Conservation (phyloP, 2,888 invertebrate species). For the Eristalis pertinax region DNA sequence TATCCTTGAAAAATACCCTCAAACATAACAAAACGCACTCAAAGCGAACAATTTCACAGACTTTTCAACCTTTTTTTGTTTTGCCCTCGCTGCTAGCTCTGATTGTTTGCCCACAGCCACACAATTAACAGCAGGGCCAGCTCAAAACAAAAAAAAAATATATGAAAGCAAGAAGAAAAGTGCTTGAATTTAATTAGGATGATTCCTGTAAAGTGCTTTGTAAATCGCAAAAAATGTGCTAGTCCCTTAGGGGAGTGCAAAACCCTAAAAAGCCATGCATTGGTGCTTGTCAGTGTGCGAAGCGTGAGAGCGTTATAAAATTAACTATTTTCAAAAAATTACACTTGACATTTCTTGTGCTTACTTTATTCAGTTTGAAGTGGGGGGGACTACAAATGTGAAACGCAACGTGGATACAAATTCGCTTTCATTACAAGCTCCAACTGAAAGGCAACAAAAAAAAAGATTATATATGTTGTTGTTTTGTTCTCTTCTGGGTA, state of each 20-base stretch:
- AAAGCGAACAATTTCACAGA: neutral
- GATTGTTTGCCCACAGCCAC: neutral
- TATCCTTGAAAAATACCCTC: neutral
- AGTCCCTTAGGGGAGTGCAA: neutral
- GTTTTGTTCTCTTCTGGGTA: neutral
- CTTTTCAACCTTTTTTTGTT: neutral
- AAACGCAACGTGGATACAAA: neutral
- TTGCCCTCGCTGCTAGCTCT: neutral
- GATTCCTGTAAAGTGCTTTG: neutral
- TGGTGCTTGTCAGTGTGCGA: conserved; percentile 14
- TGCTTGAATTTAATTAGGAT: neutral
- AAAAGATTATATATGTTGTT: neutral
- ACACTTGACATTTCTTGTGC: neutral
- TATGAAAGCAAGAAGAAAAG: neutral
- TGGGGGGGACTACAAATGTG: neutral
- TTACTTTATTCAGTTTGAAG: neutral
- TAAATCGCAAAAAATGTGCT: neutral
- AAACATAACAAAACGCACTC: neutral
- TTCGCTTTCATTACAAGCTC: neutral
- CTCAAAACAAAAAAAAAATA: neutral
- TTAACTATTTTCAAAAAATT: neutral
- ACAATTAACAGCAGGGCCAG: neutral
- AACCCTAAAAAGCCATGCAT: conserved; percentile 44
- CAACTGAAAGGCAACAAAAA: neutral
- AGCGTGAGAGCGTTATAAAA: conserved; percentile 23